Evolutionary conservation across 2,888 invertebrate genomes (phyloP).

Genomic region (Lasioglossum marginatum): DNA sequence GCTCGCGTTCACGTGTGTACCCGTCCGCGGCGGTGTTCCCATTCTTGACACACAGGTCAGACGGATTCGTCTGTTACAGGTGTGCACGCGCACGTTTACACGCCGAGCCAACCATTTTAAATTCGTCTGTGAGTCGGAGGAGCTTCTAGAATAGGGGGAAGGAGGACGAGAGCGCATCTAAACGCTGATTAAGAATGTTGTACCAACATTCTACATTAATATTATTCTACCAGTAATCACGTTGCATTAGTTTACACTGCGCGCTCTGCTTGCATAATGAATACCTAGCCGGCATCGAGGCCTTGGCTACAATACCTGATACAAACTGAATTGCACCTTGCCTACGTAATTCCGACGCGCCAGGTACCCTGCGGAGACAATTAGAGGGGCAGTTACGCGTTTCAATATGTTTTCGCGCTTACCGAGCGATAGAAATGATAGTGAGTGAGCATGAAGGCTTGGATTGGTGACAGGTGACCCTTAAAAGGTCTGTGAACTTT

Average conservation of each 20-base stretch:
- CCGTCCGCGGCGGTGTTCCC: constrained; percentile 78
- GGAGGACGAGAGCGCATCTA: neutral
- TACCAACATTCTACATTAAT: constrained; percentile 18
- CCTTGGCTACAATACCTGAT: neutral
- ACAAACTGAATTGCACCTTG: constrained; percentile 1
- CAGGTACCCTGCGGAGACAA: neutral
- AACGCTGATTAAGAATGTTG: constrained; percentile 21
- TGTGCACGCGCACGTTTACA: constrained; percentile 16
- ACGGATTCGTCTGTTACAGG: constrained; percentile 66
- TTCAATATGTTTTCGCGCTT: neutral
- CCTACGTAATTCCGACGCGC: neutral
- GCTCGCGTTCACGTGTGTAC: constrained; percentile 78
- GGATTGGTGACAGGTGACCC: neutral
- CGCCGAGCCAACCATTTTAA: constrained; percentile 24
- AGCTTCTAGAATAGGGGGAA: neutral
- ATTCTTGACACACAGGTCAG: constrained; percentile 75
- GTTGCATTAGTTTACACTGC: constrained; percentile 14
- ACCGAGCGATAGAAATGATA: neutral
- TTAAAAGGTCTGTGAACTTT: neutral
- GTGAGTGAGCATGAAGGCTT: neutral
- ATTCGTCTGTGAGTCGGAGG: neutral
- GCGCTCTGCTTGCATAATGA: constrained; percentile 17
- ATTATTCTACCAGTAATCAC: constrained; percentile 22
- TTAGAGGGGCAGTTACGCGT: neutral
- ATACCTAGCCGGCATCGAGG: neutral